Evolutionary conservation across 53 echinoderm and acorn worm genomes (phyloP).

Genomic region (Holothuria scabra): DNA sequence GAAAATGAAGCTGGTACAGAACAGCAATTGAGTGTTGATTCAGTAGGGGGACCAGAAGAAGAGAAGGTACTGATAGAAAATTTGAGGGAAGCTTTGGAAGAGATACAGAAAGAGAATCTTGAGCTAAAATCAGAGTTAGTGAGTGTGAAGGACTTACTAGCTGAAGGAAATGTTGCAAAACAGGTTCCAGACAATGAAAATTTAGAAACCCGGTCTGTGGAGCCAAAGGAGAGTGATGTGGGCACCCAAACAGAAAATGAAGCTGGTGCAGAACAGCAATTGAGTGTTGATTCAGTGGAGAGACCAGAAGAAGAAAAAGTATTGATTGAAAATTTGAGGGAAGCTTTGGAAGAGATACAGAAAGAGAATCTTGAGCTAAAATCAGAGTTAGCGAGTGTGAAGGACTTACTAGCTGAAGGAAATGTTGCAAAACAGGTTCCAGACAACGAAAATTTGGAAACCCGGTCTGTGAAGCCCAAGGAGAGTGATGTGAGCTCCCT

Average conservation of each 20-base stretch:
- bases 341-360: background rate
- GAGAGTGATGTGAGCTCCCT: background rate
- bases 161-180: slow-evolving; percentile 9
- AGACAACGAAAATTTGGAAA: background rate
- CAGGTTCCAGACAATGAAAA: background rate
- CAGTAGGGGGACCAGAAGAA: no score
- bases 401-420: slow-evolving; percentile 18
- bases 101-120: background rate
- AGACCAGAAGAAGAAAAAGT: no score
- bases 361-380: background rate
- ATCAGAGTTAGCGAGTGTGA: slow-evolving; percentile 5
- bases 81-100: background rate
- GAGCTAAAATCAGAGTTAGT: background rate
- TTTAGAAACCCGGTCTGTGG: background rate
- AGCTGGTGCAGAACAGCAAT: background rate
- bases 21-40: background rate
- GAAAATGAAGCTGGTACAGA: slow-evolving; percentile 1
- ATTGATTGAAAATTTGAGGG: no score
- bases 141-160: slow-evolving; percentile 5
- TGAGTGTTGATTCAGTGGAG: no score
- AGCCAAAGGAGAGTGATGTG: background rate
- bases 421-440: background rate
- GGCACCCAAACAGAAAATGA: background rate
- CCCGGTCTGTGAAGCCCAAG: background rate
- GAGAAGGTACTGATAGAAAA: no score